Evolutionary conservation across 2,888 invertebrate species (phyloP).

Genomic region (Drosophila colorata): DNA sequence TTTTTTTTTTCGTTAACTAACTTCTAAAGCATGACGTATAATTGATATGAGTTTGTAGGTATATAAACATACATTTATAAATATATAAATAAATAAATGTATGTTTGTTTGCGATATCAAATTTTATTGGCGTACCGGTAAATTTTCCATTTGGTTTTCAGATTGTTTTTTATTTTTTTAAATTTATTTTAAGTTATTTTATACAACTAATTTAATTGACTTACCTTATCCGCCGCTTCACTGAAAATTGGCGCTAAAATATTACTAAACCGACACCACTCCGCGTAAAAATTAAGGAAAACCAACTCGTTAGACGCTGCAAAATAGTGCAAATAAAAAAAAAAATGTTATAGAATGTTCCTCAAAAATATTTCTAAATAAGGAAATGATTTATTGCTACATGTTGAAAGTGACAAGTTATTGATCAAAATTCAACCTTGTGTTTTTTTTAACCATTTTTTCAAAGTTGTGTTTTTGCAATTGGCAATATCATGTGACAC

Average conservation of each 20-base stretch:
- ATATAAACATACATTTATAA: background rate
- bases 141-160: background rate
- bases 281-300: constrained; percentile 99
- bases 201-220: constrained; percentile 5
- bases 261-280: constrained; percentile 99
- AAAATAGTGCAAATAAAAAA: constrained; percentile 71
- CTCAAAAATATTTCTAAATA: too few species aligned
- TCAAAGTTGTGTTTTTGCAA: background rate
- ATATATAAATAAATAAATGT: background rate
- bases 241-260: constrained; percentile 98
- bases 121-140: background rate
- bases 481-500: constrained; percentile 13
- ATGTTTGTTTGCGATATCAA: background rate
- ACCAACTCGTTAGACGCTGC: constrained; percentile 98
- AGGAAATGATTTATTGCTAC: background rate
- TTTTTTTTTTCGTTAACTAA: background rate
- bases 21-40: background rate
- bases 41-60: too few species aligned
- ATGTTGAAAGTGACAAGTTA: background rate
- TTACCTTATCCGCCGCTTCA: constrained; percentile 95
- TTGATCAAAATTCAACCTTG: constrained; percentile 10
- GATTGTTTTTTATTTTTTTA: too few species aligned
- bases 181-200: background rate
- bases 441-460: background rate
- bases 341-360: constrained; percentile 4